phyloP scores from a whole-genome alignment of 2,113 vertebrate genomes.

The Gopherus evgoodei region DNA sequence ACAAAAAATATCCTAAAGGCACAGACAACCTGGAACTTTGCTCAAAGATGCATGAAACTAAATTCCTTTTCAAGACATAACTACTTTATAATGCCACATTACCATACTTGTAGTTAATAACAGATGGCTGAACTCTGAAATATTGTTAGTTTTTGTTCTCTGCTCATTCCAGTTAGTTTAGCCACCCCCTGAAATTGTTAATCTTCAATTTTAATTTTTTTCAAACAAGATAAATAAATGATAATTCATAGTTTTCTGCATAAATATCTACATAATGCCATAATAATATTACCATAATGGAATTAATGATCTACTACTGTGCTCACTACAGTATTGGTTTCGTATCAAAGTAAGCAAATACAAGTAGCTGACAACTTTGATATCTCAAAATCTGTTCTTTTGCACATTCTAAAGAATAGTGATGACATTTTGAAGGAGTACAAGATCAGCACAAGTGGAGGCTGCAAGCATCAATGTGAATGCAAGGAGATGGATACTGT shows the following conservation, averaged over 20 bases:
- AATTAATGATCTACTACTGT: neutral
- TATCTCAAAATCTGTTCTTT: too few species aligned
- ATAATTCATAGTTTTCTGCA: neutral
- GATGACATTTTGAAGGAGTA: too few species aligned
- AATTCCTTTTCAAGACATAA: conserved; percentile 40
- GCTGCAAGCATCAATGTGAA: too few species aligned
- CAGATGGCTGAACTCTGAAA: conserved; percentile 44
- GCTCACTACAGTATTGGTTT: neutral
- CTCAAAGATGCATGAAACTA: conserved; percentile 64
- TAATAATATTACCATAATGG: neutral
- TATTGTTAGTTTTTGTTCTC: neutral
- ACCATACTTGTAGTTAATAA: conserved; percentile 42
- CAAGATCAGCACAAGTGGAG: too few species aligned
- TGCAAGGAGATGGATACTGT: too few species aligned
- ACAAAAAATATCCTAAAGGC: conserved; percentile 56
- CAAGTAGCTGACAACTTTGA: too few species aligned
- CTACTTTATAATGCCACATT: conserved; percentile 55
- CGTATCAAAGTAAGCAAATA: neutral
- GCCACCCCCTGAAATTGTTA: neutral
- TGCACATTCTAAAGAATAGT: too few species aligned
- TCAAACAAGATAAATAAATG: conserved; percentile 31
- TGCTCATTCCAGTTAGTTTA: conserved; percentile 31
- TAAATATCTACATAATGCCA: neutral
- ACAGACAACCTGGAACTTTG: conserved; percentile 68
- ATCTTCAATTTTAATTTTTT: neutral